phyloP scores from a whole-genome alignment of 2,113 vertebrate genomes.

The Prolemur simus region DNA sequence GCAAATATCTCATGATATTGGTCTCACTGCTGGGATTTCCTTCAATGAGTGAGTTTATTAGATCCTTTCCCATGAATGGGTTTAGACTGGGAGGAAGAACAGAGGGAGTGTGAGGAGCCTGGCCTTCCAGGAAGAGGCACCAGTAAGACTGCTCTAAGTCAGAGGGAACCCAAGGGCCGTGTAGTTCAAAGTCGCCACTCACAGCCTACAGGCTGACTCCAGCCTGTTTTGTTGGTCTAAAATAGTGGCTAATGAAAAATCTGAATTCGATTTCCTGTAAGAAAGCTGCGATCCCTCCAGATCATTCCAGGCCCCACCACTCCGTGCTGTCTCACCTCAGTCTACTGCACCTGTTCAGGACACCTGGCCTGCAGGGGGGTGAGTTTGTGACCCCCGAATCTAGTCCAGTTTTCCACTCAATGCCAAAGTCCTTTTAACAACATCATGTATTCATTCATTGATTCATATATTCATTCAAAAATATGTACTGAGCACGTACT shows the following conservation, averaged over 20 bases:
- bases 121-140: background rate
- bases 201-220: background rate
- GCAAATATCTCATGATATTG: background rate
- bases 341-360: background rate
- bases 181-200: background rate
- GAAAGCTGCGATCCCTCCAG: background rate
- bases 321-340: background rate
- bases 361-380: background rate
- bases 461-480: background rate
- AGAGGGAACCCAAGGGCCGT: background rate
- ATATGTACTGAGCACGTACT: background rate
- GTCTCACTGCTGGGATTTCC: background rate
- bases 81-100: background rate
- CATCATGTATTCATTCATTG: background rate
- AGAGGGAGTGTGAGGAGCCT: background rate
- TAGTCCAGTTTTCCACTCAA: background rate
- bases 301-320: background rate
- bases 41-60: background rate
- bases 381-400: background rate
- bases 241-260: background rate
- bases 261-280: background rate
- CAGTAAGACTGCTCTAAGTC: background rate
- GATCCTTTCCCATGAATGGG: slow-evolving; percentile 8
- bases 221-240: background rate
- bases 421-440: background rate